Conservation (phyloP, 2,113 vertebrate species). For the Xenus cinereus region DNA sequence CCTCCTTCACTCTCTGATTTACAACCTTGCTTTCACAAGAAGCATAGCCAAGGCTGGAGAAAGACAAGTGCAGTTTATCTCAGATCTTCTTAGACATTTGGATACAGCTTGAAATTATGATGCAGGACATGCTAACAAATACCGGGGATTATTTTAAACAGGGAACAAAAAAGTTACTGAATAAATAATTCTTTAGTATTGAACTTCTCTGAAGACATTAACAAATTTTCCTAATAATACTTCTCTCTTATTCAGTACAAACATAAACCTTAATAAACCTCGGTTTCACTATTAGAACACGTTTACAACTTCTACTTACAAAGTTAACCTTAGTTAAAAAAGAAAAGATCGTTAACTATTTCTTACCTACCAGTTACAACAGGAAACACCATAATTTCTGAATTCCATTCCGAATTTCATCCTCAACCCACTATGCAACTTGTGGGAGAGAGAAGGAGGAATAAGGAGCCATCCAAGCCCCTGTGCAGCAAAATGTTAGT, state of each 20-base stretch:
- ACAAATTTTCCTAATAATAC: not conserved
- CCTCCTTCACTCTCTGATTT: not conserved
- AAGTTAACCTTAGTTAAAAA: not conserved
- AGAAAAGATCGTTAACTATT: not conserved
- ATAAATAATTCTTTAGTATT: not conserved
- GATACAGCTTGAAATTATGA: not conserved
- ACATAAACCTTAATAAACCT: not conserved
- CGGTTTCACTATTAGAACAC: not conserved
- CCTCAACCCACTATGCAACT: fast-evolving
- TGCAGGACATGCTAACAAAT: not conserved
- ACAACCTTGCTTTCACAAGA: not conserved
- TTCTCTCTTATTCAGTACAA: not conserved
- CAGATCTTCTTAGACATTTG: not conserved
- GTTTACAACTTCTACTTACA: not conserved
- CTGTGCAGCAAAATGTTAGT: not conserved
- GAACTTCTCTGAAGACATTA: not conserved
- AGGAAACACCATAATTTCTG: not conserved
- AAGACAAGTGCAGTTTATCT: not conserved
- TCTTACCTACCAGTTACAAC: not conserved
- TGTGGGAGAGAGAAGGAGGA: not conserved
- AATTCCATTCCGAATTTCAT: not conserved
- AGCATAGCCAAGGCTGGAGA: not conserved
- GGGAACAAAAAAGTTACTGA: not conserved
- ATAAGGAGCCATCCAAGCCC: not conserved
- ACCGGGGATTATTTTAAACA: not conserved